Percentiles rank a stretch among this genome's conserved stretches.
phyloP scores from a whole-genome alignment of 2,888 invertebrate genomes.

The Ophion ellenae region DNA sequence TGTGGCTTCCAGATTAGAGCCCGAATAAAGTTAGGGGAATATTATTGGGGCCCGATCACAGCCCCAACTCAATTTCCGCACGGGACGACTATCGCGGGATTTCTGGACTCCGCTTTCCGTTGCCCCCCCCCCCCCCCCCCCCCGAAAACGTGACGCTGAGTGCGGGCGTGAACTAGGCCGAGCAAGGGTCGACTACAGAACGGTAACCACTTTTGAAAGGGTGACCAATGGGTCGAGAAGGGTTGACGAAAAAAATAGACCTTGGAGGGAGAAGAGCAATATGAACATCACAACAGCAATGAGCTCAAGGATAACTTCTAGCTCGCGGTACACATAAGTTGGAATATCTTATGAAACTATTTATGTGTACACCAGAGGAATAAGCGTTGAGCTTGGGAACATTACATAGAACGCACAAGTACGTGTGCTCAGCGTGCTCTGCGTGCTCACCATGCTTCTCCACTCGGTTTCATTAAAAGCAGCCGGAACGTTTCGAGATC shows the following conservation, averaged over 20 bases:
- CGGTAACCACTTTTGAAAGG: too few species aligned
- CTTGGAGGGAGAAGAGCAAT: neutral
- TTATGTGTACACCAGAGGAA: conserved; percentile 1
- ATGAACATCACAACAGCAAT: neutral
- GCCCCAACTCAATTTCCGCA: too few species aligned
- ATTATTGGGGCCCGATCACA: too few species aligned
- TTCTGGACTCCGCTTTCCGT: neutral
- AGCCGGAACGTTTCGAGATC: conserved; percentile 59
- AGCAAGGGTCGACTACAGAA: too few species aligned
- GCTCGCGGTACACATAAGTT: conserved; percentile 10
- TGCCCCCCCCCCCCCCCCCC: too few species aligned
- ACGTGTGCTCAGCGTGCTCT: conserved; percentile 31
- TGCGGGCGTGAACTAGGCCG: neutral
- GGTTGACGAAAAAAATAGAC: neutral
- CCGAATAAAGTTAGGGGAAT: too few species aligned
- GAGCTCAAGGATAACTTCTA: neutral
- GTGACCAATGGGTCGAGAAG: neutral
- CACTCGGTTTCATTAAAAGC: conserved; percentile 72
- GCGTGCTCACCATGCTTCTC: conserved; percentile 55
- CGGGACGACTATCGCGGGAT: neutral
- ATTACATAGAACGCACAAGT: neutral
- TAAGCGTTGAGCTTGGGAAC: conserved; percentile 31
- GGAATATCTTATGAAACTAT: conserved; percentile 11
- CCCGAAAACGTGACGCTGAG: neutral
- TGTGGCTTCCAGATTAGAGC: too few species aligned